These are phyloP conservation scores for Sphinx pinastri DNA, from an alignment of 2,888 invertebrate species.

Conservation along the genomic window DNA sequence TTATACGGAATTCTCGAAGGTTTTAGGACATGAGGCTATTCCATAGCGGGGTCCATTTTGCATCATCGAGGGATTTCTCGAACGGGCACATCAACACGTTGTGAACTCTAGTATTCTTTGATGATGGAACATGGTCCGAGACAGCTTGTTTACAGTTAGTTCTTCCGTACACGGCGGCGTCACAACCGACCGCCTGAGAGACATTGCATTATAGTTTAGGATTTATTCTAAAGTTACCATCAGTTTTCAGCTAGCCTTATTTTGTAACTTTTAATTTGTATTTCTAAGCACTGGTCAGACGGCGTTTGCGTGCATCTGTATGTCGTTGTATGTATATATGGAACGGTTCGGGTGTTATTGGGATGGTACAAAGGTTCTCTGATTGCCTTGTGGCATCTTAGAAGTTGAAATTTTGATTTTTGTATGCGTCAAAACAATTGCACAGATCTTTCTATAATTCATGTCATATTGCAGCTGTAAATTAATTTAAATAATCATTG, in stretches of 20 bases:
- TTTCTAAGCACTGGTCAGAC: constrained; percentile 61
- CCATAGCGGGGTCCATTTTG: constrained; percentile 14
- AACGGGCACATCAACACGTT: constrained; percentile 8
- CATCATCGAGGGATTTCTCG: background rate
- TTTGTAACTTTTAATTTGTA: constrained; percentile 67
- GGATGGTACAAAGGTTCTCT: constrained; percentile 31
- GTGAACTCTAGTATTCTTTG: background rate
- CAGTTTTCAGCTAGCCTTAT: constrained; percentile 80
- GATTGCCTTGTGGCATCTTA: background rate
- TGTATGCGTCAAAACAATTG: background rate
- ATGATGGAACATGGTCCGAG: constrained; percentile 19
- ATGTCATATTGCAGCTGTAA: background rate
- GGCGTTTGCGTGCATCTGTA: constrained; percentile 67
- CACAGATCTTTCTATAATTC: background rate
- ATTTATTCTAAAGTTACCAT: constrained; percentile 81
- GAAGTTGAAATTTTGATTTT: background rate
- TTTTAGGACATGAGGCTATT: background rate
- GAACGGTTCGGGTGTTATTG: constrained; percentile 37
- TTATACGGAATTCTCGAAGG: background rate
- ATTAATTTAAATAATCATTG: too few relatives aligned
- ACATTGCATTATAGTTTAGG: constrained; percentile 72
- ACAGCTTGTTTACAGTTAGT: constrained; percentile 19
- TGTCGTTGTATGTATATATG: constrained; percentile 58
- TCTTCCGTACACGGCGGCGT: constrained; percentile 41
- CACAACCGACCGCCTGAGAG: constrained; percentile 52